Base-by-base conservation (phyloP, 2,797 vertebrate species). In the Rhodeus uyekii region DNA sequence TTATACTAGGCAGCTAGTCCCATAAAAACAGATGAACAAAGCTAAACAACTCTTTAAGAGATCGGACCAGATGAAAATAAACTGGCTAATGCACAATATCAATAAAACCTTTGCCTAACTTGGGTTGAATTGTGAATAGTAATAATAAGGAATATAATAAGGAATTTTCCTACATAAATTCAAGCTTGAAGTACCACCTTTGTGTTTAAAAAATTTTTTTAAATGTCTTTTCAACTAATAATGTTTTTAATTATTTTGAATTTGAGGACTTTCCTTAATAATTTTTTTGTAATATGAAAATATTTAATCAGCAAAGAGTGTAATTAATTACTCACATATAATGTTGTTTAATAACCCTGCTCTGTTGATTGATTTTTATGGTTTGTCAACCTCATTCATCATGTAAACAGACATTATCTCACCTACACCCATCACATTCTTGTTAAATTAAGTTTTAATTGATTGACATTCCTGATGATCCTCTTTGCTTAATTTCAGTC, bases 391-490 rank as follows among this genome's bases (percentile, higher is more conserved):
- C 53, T 46, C 55, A 61, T 69, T 80, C 22, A 27, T 73, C 42
- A 48, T 48, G 73, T 13, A 22, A 63, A 69, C 50, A 79, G 50
- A 19, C 42, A 24, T 60, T 61, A 73, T 46, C 79, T 61, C 42
- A n/a, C 38, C 42, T 14, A 50, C 14, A 14, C 29, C 42, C 63
- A 32, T 67, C 10, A 48, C 24, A 53, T 44, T 63, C 36, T n/a
- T 50, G 38, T 67, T 71, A 12, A 71, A 27, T 27, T 10, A 10
- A 27, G 22, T 55, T 53, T 39, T 27, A 53, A 39, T 14, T 50
- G 22, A 38, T 44, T 16, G 48, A 68, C 10, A 63, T 64, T 76
- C 61, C 61, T 46, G 10, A 38, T 24, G 24, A 32, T 53, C 60
- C 48, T 16, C 3, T 67, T 19, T 77, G 12, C 65, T 32, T 24